phyloP scores from a whole-genome alignment of 2,888 invertebrate genomes.

The Melanotus villosus region DNA sequence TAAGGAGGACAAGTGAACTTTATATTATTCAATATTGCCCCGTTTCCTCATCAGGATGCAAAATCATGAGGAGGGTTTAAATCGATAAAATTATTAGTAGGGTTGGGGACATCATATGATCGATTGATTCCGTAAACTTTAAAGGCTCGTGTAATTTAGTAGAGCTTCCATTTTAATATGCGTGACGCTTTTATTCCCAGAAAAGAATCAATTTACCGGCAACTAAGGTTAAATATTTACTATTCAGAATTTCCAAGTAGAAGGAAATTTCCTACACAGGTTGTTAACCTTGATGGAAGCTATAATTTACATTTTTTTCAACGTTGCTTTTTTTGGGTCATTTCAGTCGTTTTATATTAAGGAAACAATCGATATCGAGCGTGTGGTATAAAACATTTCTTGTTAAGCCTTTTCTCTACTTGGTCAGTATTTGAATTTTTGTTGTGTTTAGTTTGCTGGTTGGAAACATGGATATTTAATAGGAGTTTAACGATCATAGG shows the following conservation, averaged over 20 bases:
- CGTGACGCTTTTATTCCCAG: constrained; percentile 13
- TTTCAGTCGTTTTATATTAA: constrained; percentile 1
- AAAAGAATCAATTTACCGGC: constrained; percentile 12
- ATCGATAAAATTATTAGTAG: not conserved
- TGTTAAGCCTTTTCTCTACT: no score
- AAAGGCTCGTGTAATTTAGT: not conserved
- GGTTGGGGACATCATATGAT: not conserved
- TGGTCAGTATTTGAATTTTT: no score
- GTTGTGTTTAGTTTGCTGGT: no score
- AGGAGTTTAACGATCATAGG: no score
- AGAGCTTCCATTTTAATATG: constrained; percentile 2
- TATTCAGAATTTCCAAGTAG: not conserved
- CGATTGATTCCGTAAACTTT: not conserved
- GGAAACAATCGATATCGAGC: not conserved
- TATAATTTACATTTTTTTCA: constrained; percentile 20
- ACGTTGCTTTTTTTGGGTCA: constrained; percentile 34
- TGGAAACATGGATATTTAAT: no score
- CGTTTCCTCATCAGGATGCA: no score
- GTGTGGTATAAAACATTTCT: not conserved
- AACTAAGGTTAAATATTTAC: constrained; percentile 26
- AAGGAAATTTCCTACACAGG: constrained; percentile 15
- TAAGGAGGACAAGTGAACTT: no score
- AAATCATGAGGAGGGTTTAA: not conserved
- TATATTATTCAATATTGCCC: no score
- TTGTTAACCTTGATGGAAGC: constrained; percentile 22